A percentile compares a stretch with the other conserved stretches of the same genome.
These are phyloP conservation scores for Coptotermes formosanus DNA, from an alignment of 1,140 invertebrate species.

Conservation along the genomic window DNA sequence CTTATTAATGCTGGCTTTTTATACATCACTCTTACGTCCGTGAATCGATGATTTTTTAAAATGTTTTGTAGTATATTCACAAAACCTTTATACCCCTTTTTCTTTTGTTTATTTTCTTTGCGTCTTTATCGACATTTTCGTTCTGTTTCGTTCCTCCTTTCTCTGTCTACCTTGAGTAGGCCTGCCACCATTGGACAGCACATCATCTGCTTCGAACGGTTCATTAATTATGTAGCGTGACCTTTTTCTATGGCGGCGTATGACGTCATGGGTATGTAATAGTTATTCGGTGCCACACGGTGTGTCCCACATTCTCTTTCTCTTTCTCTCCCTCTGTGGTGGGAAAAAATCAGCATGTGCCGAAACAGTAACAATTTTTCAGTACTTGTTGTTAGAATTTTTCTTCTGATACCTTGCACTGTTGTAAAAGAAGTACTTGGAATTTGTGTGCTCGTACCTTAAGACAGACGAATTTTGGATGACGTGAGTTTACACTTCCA, in stretches of 20 bases:
- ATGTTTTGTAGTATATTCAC: background rate
- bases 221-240: conserved; percentile 13
- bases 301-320: background rate
- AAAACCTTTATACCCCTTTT: background rate
- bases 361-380: too few relatives aligned
- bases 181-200: background rate
- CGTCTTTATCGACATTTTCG: background rate
- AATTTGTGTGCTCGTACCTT: too few relatives aligned
- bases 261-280: background rate
- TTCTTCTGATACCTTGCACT: too few relatives aligned
- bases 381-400: too few relatives aligned
- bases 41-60: background rate
- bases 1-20: conserved; percentile 3
- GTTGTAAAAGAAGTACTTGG: too few relatives aligned
- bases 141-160: background rate
- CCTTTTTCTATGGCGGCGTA: background rate
- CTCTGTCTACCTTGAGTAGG: too few relatives aligned
- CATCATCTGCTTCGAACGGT: background rate
- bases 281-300: background rate
- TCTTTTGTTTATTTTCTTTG: background rate
- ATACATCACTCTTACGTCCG: background rate
- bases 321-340: background rate
- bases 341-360: background rate
- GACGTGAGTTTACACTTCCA: too few relatives aligned
- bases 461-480: too few relatives aligned